Evolutionary conservation across 2,797 vertebrate genomes (phyloP).

Genomic region (Okamejei kenojei): DNA sequence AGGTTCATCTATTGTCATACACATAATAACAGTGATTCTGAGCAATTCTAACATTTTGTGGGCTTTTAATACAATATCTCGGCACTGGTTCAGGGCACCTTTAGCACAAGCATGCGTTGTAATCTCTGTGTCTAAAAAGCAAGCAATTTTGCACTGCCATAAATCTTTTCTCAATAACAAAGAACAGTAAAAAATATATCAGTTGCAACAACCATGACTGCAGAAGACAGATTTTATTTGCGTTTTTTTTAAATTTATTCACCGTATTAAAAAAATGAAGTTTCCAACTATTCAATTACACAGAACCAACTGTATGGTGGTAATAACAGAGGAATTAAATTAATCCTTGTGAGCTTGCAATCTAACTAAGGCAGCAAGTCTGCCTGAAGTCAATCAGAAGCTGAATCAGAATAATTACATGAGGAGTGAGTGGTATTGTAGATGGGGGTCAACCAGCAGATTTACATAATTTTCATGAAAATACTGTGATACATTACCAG

Average conservation of each 20-base stretch:
- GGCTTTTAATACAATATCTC: not conserved
- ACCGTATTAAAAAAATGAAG: not conserved
- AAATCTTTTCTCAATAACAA: not conserved
- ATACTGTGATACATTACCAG: not conserved
- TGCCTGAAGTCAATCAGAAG: not conserved
- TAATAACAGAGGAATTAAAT: slow-evolving; percentile 27
- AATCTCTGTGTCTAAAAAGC: not conserved
- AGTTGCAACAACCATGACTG: not conserved
- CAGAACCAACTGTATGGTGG: not conserved
- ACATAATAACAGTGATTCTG: not conserved
- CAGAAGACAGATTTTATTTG: not conserved
- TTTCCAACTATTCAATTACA: not conserved
- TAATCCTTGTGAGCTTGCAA: not conserved
- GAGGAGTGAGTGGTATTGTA: not conserved
- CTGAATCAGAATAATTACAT: not conserved
- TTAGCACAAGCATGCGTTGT: not conserved
- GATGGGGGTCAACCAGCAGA: not conserved
- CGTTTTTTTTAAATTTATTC: not conserved
- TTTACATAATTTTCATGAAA: not conserved
- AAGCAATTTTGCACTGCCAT: not conserved
- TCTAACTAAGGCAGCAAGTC: not conserved
- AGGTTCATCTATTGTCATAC: no score
- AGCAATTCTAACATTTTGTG: not conserved
- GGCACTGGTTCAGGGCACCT: not conserved
- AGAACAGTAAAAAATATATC: not conserved